A percentile compares a stretch with the other conserved stretches of the same genome.
Conservation (phyloP, 1,140 invertebrate species). For the Halesus radiatus region DNA sequence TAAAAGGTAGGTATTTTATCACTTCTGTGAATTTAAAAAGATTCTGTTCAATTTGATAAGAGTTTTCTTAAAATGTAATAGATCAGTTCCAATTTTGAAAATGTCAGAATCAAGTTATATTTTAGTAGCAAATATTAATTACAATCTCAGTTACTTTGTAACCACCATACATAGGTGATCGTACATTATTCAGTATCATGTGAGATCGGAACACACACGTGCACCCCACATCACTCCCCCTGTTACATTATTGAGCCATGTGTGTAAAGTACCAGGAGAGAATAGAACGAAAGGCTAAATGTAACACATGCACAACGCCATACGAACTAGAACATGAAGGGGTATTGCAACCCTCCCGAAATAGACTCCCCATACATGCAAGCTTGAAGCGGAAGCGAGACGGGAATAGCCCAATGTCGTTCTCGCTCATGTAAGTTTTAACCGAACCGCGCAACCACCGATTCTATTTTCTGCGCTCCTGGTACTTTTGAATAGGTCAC, state of each 20-base stretch:
- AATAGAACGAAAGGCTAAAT: constrained; percentile 24
- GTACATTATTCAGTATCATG: not conserved
- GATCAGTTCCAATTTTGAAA: too few relatives aligned
- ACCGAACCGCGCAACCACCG: not conserved
- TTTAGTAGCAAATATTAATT: too few relatives aligned
- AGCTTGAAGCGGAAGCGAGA: constrained; percentile 13
- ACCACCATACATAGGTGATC: not conserved
- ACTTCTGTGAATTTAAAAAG: too few relatives aligned
- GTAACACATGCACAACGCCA: constrained; percentile 36
- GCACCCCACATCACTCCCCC: constrained; percentile 1
- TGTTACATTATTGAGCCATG: constrained; percentile 39
- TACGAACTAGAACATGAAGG: constrained; percentile 18
- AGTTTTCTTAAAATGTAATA: too few relatives aligned
- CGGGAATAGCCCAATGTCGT: not conserved
- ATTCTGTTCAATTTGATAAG: too few relatives aligned
- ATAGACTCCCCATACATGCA: constrained; percentile 36
- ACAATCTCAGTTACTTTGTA: not conserved
- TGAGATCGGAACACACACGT: constrained; percentile 32
- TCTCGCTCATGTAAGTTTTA: constrained; percentile 8
- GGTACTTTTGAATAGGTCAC: constrained; percentile 53
- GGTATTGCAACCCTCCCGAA: constrained; percentile 48
- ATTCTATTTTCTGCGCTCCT: constrained; percentile 34
- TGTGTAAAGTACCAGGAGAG: constrained; percentile 35
- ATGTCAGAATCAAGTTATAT: too few relatives aligned
- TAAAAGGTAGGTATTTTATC: too few relatives aligned